Conservation (phyloP, 1,140 invertebrate species). For the Zaprionus tsacasi region DNA sequence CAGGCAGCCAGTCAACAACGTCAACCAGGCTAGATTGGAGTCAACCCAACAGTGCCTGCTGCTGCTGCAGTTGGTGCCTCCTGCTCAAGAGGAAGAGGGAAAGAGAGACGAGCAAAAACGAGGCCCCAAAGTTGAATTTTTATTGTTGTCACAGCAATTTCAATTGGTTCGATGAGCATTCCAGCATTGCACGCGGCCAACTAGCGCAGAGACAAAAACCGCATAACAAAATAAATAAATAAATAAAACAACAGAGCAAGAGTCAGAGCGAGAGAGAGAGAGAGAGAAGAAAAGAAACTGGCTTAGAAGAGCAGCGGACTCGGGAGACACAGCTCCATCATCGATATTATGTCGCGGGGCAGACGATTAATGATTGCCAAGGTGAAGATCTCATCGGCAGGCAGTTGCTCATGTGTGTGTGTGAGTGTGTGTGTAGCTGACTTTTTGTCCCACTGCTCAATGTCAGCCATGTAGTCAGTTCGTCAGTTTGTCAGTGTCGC, state of each 20-base stretch:
- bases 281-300: slow-evolving; percentile 41
- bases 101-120: slow-evolving; percentile 55
- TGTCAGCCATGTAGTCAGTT: slow-evolving; percentile 66
- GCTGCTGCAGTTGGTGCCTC: too few species aligned
- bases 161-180: slow-evolving; percentile 84
- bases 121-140: slow-evolving; percentile 82
- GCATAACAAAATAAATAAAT: slow-evolving; percentile 28
- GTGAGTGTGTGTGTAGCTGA: slow-evolving; percentile 27
- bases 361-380: slow-evolving; percentile 84
- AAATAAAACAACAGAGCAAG: slow-evolving; percentile 28
- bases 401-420: slow-evolving; percentile 43
- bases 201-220: slow-evolving; percentile 48
- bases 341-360: slow-evolving; percentile 82
- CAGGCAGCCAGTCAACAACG: slow-evolving; percentile 26
- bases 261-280: background rate
- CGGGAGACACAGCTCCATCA: slow-evolving; percentile 73
- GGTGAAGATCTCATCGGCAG: slow-evolving; percentile 83
- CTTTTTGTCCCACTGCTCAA: slow-evolving; percentile 54
- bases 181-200: slow-evolving; percentile 78
- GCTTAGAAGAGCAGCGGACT: slow-evolving; percentile 52
- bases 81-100: background rate
- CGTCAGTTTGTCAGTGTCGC: slow-evolving; percentile 62
- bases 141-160: slow-evolving; percentile 84
- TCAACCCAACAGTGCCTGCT: background rate
- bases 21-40: slow-evolving; percentile 8